Conservation (phyloP, 2,888 invertebrate genomes). For the Stramonita haemastoma region DNA sequence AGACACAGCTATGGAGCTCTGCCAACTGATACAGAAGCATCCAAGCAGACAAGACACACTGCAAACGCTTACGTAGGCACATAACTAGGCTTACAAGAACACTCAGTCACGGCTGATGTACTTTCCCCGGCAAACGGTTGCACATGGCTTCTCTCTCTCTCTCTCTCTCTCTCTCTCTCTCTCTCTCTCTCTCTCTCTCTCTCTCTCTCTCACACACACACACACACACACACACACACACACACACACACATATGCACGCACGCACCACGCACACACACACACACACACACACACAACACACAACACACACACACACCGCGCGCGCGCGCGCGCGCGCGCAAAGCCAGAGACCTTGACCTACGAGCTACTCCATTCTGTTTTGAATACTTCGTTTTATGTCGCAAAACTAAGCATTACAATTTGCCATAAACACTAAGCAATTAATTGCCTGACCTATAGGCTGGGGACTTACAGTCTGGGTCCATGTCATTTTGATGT, state of each 20-base stretch:
- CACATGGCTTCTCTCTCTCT: too few species aligned
- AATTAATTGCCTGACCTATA: not conserved
- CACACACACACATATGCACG: not conserved
- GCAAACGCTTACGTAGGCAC: too few species aligned
- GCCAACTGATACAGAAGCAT: too few species aligned
- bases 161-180: not conserved
- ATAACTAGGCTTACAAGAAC: too few species aligned
- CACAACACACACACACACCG: not conserved
- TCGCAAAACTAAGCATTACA: too few species aligned
- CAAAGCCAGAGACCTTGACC: not conserved
- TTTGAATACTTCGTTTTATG: too few species aligned
- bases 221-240: not conserved
- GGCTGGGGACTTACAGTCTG: constrained; percentile 55
- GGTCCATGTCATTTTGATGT: constrained; percentile 53
- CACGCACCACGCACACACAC: not conserved
- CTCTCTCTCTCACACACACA: not conserved
- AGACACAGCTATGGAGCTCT: too few species aligned
- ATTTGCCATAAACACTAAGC: too few species aligned
- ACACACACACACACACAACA: not conserved
- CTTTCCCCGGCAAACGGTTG: too few species aligned
- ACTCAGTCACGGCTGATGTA: too few species aligned
- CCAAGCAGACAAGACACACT: too few species aligned
- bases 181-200: not conserved
- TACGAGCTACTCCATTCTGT: too few species aligned
- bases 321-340: not conserved